phyloP scores from a whole-genome alignment of 1,140 invertebrate genomes.

The Aphaenogaster rudis region DNA sequence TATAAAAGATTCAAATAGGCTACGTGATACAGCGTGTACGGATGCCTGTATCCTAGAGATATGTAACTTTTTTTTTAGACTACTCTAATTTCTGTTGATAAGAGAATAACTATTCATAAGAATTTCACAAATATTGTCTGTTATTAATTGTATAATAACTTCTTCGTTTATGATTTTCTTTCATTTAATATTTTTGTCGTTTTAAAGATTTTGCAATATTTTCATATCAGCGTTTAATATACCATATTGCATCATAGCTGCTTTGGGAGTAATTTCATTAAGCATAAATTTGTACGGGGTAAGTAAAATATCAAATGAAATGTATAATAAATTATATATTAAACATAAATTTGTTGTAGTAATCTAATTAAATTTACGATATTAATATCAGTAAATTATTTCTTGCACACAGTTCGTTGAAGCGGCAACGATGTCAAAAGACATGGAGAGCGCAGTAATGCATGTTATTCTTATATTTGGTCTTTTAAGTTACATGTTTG shows the following conservation, averaged over 20 bases:
- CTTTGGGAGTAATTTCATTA: conserved; percentile 11
- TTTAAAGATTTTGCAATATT: conserved; percentile 25
- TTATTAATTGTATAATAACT: neutral
- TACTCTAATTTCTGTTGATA: neutral
- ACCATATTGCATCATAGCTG: neutral
- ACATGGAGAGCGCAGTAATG: neutral
- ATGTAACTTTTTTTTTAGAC: neutral
- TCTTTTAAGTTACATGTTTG: conserved; percentile 37
- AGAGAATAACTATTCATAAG: neutral
- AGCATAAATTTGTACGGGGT: conserved; percentile 49
- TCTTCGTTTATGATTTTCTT: neutral
- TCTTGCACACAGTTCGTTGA: neutral
- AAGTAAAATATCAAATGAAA: neutral
- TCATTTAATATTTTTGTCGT: neutral
- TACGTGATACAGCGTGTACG: neutral
- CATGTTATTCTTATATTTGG: neutral
- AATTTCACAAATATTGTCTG: neutral
- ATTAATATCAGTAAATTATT: neutral
- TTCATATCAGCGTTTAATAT: neutral
- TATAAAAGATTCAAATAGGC: neutral
- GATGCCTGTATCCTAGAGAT: neutral
- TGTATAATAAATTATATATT: neutral
- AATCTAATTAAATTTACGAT: neutral
- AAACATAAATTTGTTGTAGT: neutral
- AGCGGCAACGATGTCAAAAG: neutral